Percentiles rank a stretch among this genome's conserved stretches.
Evolutionary conservation across 2,888 invertebrate genomes (phyloP).

Genomic region (Tupiocoris notatus): DNA sequence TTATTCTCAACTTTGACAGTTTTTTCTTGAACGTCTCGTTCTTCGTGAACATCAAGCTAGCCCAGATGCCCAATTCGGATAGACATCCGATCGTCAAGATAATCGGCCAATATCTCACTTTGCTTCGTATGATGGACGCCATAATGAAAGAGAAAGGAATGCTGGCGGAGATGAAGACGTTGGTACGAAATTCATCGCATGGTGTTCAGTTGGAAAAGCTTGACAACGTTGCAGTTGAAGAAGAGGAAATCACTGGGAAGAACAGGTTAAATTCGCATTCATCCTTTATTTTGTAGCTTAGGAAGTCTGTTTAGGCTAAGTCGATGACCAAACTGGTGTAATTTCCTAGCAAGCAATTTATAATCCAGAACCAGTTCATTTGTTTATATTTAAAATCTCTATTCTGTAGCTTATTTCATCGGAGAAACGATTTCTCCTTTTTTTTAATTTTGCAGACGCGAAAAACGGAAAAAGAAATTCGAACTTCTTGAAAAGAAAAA

Average conservation of each 20-base stretch:
- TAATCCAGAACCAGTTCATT: too few relatives aligned
- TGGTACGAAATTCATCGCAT: neutral
- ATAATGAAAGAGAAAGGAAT: constrained; percentile 18
- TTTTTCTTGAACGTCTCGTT: constrained; percentile 39
- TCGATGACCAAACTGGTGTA: neutral
- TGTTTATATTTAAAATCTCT: too few relatives aligned
- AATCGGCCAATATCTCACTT: constrained; percentile 22
- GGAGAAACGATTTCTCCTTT: too few relatives aligned
- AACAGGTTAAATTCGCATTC: constrained; percentile 34
- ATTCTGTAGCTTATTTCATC: too few relatives aligned
- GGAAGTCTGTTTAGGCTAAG: too few relatives aligned
- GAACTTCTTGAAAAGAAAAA: constrained; percentile 42
- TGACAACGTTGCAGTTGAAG: neutral
- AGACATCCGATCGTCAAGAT: constrained; percentile 32
- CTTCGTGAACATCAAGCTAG: constrained; percentile 28
- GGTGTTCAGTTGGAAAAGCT: neutral
- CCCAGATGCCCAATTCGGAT: constrained; percentile 18
- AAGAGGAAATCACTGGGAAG: constrained; percentile 27
- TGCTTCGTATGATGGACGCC: constrained; percentile 35
- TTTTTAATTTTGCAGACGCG: constrained; percentile 44
- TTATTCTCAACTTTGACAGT: constrained; percentile 12
- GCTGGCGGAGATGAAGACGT: constrained; percentile 13
- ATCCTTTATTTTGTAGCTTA: too few relatives aligned
- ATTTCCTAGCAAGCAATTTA: too few relatives aligned
- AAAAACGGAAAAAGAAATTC: constrained; percentile 44